phyloP scores from a whole-genome alignment of 2,113 vertebrate species.

The Orientallactaga bullata region DNA sequence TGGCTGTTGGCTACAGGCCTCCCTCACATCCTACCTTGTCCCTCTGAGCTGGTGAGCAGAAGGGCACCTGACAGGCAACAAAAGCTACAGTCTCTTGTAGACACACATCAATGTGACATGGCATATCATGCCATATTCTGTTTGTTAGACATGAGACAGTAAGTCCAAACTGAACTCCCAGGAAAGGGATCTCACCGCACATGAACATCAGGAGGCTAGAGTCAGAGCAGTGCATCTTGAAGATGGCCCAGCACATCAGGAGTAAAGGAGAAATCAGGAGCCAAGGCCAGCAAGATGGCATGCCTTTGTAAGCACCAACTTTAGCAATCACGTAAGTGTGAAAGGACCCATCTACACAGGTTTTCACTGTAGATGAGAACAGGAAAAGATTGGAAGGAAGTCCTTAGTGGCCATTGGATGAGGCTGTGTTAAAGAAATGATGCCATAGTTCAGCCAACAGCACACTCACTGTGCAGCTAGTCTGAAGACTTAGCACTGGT shows the following conservation, averaged over 20 bases:
- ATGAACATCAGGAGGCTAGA: not conserved
- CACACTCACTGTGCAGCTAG: not conserved
- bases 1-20: not conserved
- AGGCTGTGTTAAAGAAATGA: not conserved
- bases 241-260: no score
- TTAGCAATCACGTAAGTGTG: not conserved
- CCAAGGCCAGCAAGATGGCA: not conserved
- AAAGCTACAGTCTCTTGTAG: not conserved
- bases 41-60: not conserved
- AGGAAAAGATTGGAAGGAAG: not conserved
- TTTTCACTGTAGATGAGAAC: not conserved
- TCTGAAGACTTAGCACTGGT: not conserved
- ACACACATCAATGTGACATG: not conserved
- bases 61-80: not conserved
- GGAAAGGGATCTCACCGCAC: not conserved
- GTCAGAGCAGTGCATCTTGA: not conserved
- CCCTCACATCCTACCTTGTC: rapidly evolving
- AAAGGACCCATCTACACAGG: not conserved
- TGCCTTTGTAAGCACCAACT: no score
- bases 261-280: no score
- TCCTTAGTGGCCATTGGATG: not conserved
- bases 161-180: not conserved
- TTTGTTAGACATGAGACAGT: not conserved
- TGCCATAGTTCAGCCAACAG: not conserved
- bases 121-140: not conserved